Conservation (phyloP, 2,113 vertebrate genomes). For the Solea senegalensis region DNA sequence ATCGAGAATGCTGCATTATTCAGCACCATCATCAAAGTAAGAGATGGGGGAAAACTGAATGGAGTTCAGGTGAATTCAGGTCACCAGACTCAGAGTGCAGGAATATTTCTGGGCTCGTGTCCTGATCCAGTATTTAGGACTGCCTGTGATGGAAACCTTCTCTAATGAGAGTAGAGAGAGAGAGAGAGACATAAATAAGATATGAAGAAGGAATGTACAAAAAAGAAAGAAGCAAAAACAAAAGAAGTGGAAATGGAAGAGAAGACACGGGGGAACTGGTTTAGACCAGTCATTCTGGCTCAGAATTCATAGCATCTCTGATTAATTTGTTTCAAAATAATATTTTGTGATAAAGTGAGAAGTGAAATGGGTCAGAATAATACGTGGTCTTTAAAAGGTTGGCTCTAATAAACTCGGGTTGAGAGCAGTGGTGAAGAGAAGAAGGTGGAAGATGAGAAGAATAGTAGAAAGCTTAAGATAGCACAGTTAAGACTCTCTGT, state of each 20-base stretch:
- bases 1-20: no score
- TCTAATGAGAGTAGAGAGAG: neutral
- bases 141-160: slow-evolving; percentile 16
- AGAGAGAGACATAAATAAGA: slow-evolving; percentile 23
- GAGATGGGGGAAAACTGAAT: no score
- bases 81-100: neutral
- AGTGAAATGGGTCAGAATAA: no score
- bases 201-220: slow-evolving; percentile 33
- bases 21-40: no score
- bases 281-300: neutral
- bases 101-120: slow-evolving; percentile 14
- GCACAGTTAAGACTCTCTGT: slow-evolving; percentile 18
- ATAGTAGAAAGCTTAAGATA: slow-evolving; percentile 23
- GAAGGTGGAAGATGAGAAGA: slow-evolving; percentile 8
- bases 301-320: no score
- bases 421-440: neutral
- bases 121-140: slow-evolving; percentile 19
- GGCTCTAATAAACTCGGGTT: no score
- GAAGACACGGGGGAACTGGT: neutral
- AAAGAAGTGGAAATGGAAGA: neutral
- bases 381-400: no score
- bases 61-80: neutral
- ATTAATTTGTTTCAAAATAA: no score
- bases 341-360: no score
- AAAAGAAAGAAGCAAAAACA: slow-evolving; percentile 7